Evolutionary conservation across 2,888 invertebrate genomes (phyloP).

Genomic region (Drosophila infuscata): DNA sequence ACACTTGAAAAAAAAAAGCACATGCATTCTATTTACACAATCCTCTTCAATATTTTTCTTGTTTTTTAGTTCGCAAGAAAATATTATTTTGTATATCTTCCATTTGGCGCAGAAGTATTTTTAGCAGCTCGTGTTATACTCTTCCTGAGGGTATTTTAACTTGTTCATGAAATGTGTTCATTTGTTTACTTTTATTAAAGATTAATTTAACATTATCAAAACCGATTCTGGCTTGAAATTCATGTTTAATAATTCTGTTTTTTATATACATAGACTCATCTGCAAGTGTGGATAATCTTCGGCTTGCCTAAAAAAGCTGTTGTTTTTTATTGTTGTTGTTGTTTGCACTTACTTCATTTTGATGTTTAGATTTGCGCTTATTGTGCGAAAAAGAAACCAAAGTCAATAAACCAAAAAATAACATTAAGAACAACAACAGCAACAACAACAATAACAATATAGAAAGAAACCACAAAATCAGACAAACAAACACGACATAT

Average conservation of each 20-base stretch:
- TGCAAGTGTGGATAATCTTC: background rate
- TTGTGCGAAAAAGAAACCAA: slow-evolving; percentile 72
- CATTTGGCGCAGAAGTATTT: slow-evolving; percentile 23
- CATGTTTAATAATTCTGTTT: background rate
- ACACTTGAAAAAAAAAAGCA: background rate
- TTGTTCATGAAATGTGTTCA: background rate
- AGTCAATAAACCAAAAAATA: slow-evolving; percentile 69
- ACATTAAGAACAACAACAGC: slow-evolving; percentile 11
- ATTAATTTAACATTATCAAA: background rate
- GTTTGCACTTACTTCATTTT: slow-evolving; percentile 67
- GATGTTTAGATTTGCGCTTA: slow-evolving; percentile 68
- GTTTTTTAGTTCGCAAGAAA: slow-evolving; percentile 1
- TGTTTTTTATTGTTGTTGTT: slow-evolving; percentile 24
- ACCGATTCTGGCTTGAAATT: background rate
- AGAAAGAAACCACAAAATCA: slow-evolving; percentile 29
- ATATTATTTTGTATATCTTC: slow-evolving; percentile 15
- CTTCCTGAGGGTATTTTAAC: background rate
- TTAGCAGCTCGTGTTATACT: slow-evolving; percentile 31
- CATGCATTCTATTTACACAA: background rate
- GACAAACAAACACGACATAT: slow-evolving; percentile 40
- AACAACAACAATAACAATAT: slow-evolving; percentile 33
- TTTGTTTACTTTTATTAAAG: too few relatives aligned
- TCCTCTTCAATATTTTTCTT: background rate
- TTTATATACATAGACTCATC: background rate
- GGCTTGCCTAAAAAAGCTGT: background rate